Base-by-base conservation (phyloP, 1,140 invertebrate genomes). In the Trichomalopsis sarcophagae region DNA sequence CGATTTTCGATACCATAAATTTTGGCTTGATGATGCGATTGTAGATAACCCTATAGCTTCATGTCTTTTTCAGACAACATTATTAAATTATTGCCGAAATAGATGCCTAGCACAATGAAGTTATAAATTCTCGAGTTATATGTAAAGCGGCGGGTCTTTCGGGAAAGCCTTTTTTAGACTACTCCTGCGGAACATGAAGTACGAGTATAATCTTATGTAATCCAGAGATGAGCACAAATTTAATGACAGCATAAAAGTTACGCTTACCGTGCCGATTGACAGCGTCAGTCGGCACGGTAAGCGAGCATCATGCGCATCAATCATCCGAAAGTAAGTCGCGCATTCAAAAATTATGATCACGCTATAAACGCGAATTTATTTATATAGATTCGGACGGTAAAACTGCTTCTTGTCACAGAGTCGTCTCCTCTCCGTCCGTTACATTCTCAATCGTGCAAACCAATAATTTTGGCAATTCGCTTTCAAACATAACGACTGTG, bases 161-260 rank as follows among this genome's bases (percentile, higher is more conserved):
- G 33, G 3, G 2, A 36, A 36, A 36, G 40, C 40, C 40, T 44
- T 9, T 44, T 44, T 44, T 10, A 44, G 40, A 44, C 40, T 7
- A 44, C 10, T 44, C 40, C 40, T 44, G 40, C 40, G 40, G 10
- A 44, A 44, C 40, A 9, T 7, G 40, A 50, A 50, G 47, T 50
- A 50, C 47, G 14, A 50, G 13, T 17, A 27, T 27, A 50, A 50
- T 50, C 23, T 71, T 81, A 47, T 69, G 6, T 50, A 81, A 81
- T 66, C 40, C 30, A 4, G 21, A 21, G 78, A 50, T 68, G 36
- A 44, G 23, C 2, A 33, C 9, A 81, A 81, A 47, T 71, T 81
- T 81, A 71, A 71, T 81, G 40, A 30, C n/a, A 27, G 66, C 36
- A 81, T 81, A 36, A 71, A 71, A n/a, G n/a, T n/a, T n/a, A n/a